Percentiles rank a stretch among this genome's conserved stretches.
Evolutionary conservation across 2,113 vertebrate genomes (phyloP).

Genomic region (Aplodontia rufa): DNA sequence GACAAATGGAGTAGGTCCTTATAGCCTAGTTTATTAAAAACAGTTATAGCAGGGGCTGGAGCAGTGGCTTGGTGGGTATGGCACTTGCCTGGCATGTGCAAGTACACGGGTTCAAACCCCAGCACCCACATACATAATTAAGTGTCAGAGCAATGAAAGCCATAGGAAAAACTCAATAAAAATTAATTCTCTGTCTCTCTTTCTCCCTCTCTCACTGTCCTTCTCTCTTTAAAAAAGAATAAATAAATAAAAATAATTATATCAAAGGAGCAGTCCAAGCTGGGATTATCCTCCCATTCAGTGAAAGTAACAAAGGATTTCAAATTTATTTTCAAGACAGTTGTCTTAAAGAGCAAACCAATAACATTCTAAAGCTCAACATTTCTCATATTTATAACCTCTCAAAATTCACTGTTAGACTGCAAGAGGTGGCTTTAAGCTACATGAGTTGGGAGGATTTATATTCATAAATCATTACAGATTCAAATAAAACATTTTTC

Average conservation of each 20-base stretch:
- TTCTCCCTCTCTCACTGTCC: no score
- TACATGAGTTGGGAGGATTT: slow-evolving; percentile 19
- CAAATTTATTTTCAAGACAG: background rate
- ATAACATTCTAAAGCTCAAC: background rate
- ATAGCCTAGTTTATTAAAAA: background rate
- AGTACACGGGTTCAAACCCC: no score
- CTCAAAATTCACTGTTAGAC: background rate
- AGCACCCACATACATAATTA: no score
- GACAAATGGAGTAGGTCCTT: background rate
- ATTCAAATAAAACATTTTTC: slow-evolving; percentile 30
- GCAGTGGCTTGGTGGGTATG: no score
- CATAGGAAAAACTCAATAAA: no score
- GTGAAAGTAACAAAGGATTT: slow-evolving; percentile 18
- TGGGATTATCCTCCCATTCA: background rate
- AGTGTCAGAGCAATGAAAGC: no score
- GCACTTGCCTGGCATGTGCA: no score
- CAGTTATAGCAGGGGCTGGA: no score
- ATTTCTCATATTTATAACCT: slow-evolving; percentile 28
- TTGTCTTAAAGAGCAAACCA: slow-evolving; percentile 28
- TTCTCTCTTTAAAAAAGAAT: no score
- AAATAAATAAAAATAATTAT: no score
- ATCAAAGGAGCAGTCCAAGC: background rate
- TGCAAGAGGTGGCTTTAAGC: background rate
- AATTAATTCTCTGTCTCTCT: no score
- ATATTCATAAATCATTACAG: background rate